phyloP scores from a whole-genome alignment of 2,113 vertebrate genomes.

The Oxyruncus cristatus region DNA sequence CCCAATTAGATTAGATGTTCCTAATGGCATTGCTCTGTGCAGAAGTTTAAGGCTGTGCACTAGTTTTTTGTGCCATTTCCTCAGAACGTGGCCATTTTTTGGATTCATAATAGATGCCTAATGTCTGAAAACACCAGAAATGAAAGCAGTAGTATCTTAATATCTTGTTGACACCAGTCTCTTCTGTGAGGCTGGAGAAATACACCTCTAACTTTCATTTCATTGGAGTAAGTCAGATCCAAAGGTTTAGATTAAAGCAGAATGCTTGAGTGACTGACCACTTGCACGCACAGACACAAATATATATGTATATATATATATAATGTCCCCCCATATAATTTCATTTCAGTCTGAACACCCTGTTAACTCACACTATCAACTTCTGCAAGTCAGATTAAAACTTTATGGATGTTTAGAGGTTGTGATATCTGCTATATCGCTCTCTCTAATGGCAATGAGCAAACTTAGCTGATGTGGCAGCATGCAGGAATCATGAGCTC shows the following conservation, averaged over 20 bases:
- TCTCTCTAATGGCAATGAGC: neutral
- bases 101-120: neutral
- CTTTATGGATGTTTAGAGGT: neutral
- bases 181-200: neutral
- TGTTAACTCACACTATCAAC: neutral
- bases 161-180: neutral
- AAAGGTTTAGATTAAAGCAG: neutral
- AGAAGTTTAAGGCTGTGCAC: neutral
- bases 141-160: neutral
- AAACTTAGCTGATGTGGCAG: neutral
- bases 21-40: neutral
- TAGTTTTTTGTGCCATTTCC: slow-evolving; percentile 32
- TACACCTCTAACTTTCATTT: neutral
- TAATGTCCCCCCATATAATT: neutral
- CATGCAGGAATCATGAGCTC: neutral
- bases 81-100: neutral
- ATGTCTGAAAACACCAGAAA: slow-evolving; percentile 6
- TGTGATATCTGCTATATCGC: neutral
- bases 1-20: neutral
- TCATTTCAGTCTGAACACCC: neutral
- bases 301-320: accelerated
- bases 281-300: neutral
- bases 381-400: neutral
- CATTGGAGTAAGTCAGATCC: neutral
- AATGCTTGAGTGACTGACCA: neutral